Evolutionary conservation across 2,797 vertebrate species (phyloP).

Genomic region (Paguma larvata): DNA sequence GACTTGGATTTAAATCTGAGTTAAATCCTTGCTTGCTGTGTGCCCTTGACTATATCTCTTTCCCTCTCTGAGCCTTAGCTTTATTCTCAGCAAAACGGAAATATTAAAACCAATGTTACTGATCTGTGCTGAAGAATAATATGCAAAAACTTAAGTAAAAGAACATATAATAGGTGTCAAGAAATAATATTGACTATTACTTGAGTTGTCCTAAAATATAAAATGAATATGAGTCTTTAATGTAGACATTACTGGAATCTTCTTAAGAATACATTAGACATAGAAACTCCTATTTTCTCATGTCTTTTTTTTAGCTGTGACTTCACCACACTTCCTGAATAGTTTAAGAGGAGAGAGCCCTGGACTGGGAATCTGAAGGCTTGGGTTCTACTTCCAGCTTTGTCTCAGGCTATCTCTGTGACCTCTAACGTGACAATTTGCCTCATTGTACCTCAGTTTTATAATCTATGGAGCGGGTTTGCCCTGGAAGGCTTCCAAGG

Average conservation of each 20-base stretch:
- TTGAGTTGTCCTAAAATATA: neutral
- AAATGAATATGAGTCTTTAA: neutral
- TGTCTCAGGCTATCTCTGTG: neutral
- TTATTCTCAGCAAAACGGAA: conserved; percentile 52
- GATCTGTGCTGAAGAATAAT: neutral
- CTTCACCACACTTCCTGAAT: neutral
- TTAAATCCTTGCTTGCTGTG: neutral
- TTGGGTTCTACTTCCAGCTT: neutral
- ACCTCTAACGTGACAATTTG: neutral
- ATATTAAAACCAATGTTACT: neutral
- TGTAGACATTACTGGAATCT: neutral
- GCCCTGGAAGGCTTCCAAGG: neutral
- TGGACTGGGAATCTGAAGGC: neutral
- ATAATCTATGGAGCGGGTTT: neutral
- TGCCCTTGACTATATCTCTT: neutral
- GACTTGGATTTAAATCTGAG: neutral
- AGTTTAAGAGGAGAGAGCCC: neutral
- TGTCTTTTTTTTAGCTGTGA: neutral
- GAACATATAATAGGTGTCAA: neutral
- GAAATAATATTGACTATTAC: neutral
- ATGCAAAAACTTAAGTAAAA: neutral
- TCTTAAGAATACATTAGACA: neutral
- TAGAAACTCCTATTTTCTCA: neutral
- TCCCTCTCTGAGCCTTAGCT: neutral
- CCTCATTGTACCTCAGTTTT: neutral